A percentile compares a stretch with the other conserved stretches of the same genome.
These are phyloP conservation scores for Cyphomyrus plagiostoma DNA, from an alignment of 2,113 vertebrate genomes.

Conservation along the genomic window DNA sequence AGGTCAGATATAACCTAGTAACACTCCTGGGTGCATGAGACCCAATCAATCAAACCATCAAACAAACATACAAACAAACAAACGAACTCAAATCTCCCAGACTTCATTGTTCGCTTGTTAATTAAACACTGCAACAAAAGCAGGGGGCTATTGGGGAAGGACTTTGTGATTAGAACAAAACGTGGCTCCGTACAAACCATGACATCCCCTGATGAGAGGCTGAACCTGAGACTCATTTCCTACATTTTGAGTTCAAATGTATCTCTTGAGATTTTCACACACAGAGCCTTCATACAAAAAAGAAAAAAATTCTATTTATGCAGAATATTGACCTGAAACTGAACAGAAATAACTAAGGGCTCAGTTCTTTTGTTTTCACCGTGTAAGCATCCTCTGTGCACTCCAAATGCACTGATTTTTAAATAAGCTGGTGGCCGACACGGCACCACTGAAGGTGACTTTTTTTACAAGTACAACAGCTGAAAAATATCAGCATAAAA, in stretches of 20 bases:
- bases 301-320: conserved; percentile 6
- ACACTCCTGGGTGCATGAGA: conserved; percentile 34
- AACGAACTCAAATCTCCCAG: neutral
- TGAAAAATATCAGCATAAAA: neutral
- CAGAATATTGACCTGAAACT: neutral
- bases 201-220: neutral
- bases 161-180: neutral
- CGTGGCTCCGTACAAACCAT: neutral
- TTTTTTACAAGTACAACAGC: neutral
- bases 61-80: conserved; percentile 10
- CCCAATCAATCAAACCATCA: conserved; percentile 9
- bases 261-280: neutral
- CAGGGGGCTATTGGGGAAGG: neutral
- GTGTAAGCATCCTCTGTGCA: neutral
- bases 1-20: conserved; percentile 29
- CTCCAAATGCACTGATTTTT: neutral
- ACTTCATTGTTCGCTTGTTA: conserved; percentile 20
- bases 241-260: neutral
- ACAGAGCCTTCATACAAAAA: neutral
- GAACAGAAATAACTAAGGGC: too few species aligned
- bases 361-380: neutral
- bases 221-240: neutral
- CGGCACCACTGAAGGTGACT: neutral
- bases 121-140: conserved; percentile 13
- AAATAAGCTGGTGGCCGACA: neutral